Evolutionary conservation across 2,888 invertebrate genomes (phyloP), one percentile per base, ranked within the genome.

Genomic region (Unio pictorum): DNA sequence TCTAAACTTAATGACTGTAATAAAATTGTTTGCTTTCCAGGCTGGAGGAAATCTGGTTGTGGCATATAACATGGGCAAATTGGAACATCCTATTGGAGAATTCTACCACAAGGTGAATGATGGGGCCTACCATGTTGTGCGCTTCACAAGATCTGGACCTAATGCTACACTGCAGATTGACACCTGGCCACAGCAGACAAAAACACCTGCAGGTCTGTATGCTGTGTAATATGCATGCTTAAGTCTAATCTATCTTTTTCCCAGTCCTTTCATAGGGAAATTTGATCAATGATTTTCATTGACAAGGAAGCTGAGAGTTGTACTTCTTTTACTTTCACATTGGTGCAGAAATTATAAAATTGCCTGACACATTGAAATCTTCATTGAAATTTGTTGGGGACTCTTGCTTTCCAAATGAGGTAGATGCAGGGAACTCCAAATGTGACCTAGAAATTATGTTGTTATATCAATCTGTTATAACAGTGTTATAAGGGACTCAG

Each of bases 51-150:
- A 96, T 86, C 93, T 98, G 8, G 95, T 96, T 88, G 95, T 95
- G 91, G 95, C 96, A 6, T 98, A 98, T 91, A 98, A 98, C 89
- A 94, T 98, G 90, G 97, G 98, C 0, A 95, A 95, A 0, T 94
- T 94, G 69, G 96, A 97, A 87, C 94, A 96, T 87, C 96, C 96
- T 0, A 92, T 98, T 45, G 97, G 95, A 1, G 96, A 97, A 87
- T 72, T 87, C 56, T 94, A 94, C n/a, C 94, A 95, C 5, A 94
- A 95, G 88, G 95, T 98, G 7, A 97, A 97, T 87, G 98, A 98
- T 87, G 96, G 97, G 79, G 93, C 94, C 60, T 98, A 98, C 90
- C 98, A 98, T 91, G 96, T 98, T 59, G 94, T 98, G 2, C 92
- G 96, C 80, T 97, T 98, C 90, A 95, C 94, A 5, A 92, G 98